These are phyloP conservation scores for Oreohelix idahoensis DNA, from an alignment of 1,140 invertebrate species.

Conservation along the genomic window DNA sequence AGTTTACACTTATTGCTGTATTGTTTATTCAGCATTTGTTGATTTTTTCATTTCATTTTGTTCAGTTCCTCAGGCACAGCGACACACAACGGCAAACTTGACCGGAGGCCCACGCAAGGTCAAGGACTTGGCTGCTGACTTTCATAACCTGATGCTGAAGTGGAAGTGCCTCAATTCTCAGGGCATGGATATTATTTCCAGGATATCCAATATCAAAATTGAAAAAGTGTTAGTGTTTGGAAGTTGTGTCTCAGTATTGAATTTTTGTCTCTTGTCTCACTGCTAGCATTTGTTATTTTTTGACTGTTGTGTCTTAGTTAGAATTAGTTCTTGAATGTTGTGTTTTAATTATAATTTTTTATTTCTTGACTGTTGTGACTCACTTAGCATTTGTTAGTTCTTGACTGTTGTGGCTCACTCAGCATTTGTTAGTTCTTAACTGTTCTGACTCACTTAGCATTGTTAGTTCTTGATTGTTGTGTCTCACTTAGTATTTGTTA, in stretches of 20 bases:
- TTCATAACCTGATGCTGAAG: constrained; percentile 59
- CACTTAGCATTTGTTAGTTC: too few relatives aligned
- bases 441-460: too few relatives aligned
- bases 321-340: too few relatives aligned
- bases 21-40: neutral
- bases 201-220: constrained; percentile 66
- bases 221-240: constrained; percentile 54
- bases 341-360: too few relatives aligned
- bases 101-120: constrained; percentile 61
- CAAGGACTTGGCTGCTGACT: constrained; percentile 65
- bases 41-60: neutral
- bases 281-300: too few relatives aligned
- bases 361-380: too few relatives aligned
- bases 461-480: too few relatives aligned
- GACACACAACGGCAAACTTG: constrained; percentile 50
- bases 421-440: too few relatives aligned
- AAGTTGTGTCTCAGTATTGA: neutral
- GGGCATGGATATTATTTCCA: constrained; percentile 57
- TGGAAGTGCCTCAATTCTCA: constrained; percentile 55
- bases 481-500: too few relatives aligned
- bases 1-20: neutral
- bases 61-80: neutral
- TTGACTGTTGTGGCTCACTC: too few relatives aligned
- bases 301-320: too few relatives aligned
- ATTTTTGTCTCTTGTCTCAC: too few relatives aligned